Evolutionary conservation across 2,797 vertebrate genomes (phyloP).

Genomic region (Pyrrhura leucotis): DNA sequence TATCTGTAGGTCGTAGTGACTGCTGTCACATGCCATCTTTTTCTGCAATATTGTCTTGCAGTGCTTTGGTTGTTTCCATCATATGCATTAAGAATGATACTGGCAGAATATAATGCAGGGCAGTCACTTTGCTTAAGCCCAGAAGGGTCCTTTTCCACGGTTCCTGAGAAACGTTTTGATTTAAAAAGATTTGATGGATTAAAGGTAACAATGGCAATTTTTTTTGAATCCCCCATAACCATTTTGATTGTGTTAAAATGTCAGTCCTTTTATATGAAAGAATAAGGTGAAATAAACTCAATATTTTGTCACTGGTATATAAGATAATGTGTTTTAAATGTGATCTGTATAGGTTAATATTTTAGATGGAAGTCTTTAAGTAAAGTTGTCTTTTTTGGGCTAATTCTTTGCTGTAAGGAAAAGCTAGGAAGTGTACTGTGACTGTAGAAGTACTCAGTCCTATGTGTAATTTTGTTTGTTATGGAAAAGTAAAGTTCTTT

Average conservation of each 20-base stretch:
- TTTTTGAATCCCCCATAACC: background rate
- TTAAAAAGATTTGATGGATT: slow-evolving; percentile 14
- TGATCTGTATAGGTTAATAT: slow-evolving; percentile 58
- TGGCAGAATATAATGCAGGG: background rate
- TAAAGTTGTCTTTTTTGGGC: slow-evolving; percentile 54
- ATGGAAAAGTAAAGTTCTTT: slow-evolving; percentile 65
- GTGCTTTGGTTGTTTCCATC: background rate
- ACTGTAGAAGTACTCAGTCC: slow-evolving; percentile 59
- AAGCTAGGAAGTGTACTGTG: slow-evolving; percentile 60
- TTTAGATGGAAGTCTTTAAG: slow-evolving; percentile 59
- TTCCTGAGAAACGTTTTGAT: background rate
- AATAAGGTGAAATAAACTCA: slow-evolving; percentile 51
- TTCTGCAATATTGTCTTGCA: background rate
- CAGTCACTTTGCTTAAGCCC: background rate
- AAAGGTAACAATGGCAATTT: background rate
- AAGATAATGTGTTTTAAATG: slow-evolving; percentile 48
- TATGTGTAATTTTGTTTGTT: slow-evolving; percentile 71
- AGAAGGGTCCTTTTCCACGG: background rate
- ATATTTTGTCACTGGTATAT: slow-evolving; percentile 67
- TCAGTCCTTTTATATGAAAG: slow-evolving; percentile 54
- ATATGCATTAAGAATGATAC: background rate
- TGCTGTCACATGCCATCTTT: background rate
- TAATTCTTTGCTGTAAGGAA: slow-evolving; percentile 59
- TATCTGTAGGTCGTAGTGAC: background rate
- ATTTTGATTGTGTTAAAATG: slow-evolving; percentile 30